Base-by-base conservation (phyloP, 2,797 vertebrate species). In the Stomatorhinus walkeri region DNA sequence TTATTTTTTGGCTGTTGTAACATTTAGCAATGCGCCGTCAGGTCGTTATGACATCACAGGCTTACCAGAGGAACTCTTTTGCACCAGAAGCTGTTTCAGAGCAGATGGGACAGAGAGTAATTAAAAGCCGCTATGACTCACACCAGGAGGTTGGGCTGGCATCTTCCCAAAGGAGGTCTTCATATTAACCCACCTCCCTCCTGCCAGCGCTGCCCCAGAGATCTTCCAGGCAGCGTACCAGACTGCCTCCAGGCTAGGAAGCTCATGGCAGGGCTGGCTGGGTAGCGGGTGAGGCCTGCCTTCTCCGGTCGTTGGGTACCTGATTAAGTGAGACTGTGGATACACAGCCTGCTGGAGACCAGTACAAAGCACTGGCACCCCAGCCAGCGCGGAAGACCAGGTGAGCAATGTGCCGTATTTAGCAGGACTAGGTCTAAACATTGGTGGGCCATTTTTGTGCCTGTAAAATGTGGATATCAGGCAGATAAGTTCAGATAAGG, bases 241-340 rank as follows among this genome's bases (percentile, higher is more conserved):
- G 48, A 85, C 46, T 48, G 83, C 40, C 43, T n/a, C 46, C 49
- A 2, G 49, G 83, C 83, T 5, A 4, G 46, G 22, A 22, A 9
- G 24, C 10, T 32, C 14, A 28, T 28, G 4, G 22, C 49, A 28
- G 76, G 40, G 76, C 16, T n/a, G 76, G 40, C 40, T 81, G 40
- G 76, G 76, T 81, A 46, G 76, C 49, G 64, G 89, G 49, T 16
- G 56, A 19, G 68, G 87, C 54, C 68, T 89, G 76, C 64, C 87
- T 68, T 56, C 92, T 93, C 92, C 90, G 90, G 93, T 91, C 93
- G 91, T 81, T 92, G 93, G 93, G 91, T 91, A 90, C 90, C 92
- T 94, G 94, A 95, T 95, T 94, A 94, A 95, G 93, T 90, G 93
- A 93, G 91, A 90, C 91, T 89, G 90, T 90, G 91, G 89, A 92